Evolutionary conservation across 2,888 invertebrate genomes (phyloP).

Genomic region (Lampropteryx suffumata): DNA sequence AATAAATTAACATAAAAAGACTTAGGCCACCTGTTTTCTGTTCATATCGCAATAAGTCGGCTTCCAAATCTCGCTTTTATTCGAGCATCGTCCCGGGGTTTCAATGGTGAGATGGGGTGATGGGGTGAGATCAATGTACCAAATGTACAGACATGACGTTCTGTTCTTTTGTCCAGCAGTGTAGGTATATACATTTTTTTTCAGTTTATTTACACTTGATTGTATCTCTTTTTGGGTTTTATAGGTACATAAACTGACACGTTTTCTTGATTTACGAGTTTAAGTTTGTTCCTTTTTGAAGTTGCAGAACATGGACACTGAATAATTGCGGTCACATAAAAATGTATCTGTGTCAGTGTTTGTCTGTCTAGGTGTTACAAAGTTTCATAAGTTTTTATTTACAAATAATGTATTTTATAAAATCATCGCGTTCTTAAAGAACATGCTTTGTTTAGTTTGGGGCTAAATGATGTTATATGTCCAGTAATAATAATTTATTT

Average conservation of each 20-base stretch:
- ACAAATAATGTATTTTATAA: too few relatives aligned
- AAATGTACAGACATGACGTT: conserved; percentile 34
- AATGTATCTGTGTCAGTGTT: too few relatives aligned
- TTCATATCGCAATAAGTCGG: conserved; percentile 1
- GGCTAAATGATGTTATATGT: too few relatives aligned
- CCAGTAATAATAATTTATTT: too few relatives aligned
- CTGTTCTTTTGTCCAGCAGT: conserved; percentile 33
- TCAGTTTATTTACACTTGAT: conserved; percentile 19
- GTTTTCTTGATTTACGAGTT: conserved; percentile 20
- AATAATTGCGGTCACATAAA: background rate
- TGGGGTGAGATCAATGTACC: conserved; percentile 50
- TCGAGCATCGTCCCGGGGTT: conserved; percentile 54
- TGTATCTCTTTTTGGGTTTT: conserved; percentile 16
- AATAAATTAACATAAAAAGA: too few relatives aligned
- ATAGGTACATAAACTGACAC: conserved; percentile 13
- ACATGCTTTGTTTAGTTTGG: too few relatives aligned
- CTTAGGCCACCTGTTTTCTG: conserved; percentile 1
- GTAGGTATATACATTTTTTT: conserved; percentile 15
- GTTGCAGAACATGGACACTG: background rate
- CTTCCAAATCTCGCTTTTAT: conserved; percentile 66
- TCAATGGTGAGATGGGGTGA: too few relatives aligned
- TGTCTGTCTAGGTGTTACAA: too few relatives aligned
- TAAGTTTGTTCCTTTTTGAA: conserved; percentile 6
- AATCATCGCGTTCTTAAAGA: too few relatives aligned
- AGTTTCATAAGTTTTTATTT: too few relatives aligned